Evolutionary conservation across 2,113 vertebrate genomes (phyloP).

Genomic region (Xyrauchen texanus): DNA sequence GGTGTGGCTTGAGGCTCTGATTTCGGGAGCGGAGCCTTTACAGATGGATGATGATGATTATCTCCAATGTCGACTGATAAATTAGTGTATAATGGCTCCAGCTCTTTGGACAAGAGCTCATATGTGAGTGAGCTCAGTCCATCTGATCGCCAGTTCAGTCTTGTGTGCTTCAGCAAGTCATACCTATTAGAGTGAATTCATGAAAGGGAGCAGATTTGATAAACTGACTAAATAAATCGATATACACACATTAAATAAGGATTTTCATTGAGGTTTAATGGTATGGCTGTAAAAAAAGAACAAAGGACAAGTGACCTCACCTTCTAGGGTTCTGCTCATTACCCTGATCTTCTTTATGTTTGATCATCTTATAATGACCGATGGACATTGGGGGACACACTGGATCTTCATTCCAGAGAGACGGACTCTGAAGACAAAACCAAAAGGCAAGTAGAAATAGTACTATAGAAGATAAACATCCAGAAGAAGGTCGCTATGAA

Average conservation of each 20-base stretch:
- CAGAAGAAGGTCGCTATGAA: conserved; percentile 3
- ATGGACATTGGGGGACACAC: conserved; percentile 85
- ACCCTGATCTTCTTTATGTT: conserved; percentile 87
- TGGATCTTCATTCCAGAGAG: conserved; percentile 94
- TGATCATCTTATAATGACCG: conserved; percentile 96
- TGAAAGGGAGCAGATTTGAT: background rate
- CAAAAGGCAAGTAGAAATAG: conserved; percentile 32
- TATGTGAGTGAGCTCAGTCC: conserved; percentile 92
- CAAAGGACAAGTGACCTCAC: conserved; percentile 62
- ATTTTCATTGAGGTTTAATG: no score
- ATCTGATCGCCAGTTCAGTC: conserved; percentile 89
- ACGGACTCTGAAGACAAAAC: conserved; percentile 77
- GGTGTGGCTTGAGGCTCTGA: conserved; percentile 53
- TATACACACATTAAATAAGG: background rate
- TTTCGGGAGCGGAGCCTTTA: conserved; percentile 56
- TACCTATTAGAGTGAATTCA: conserved; percentile 75
- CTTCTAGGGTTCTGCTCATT: conserved; percentile 93
- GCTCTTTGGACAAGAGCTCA: conserved; percentile 80
- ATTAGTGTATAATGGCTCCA: conserved; percentile 90
- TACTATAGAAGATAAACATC: background rate
- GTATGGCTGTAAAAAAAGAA: background rate
- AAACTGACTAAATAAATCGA: background rate
- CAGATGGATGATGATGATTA: conserved; percentile 72
- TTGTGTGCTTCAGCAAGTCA: conserved; percentile 88
- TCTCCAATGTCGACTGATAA: conserved; percentile 87